phyloP scores from a whole-genome alignment of 2,113 vertebrate species.

The Macrotis lagotis region DNA sequence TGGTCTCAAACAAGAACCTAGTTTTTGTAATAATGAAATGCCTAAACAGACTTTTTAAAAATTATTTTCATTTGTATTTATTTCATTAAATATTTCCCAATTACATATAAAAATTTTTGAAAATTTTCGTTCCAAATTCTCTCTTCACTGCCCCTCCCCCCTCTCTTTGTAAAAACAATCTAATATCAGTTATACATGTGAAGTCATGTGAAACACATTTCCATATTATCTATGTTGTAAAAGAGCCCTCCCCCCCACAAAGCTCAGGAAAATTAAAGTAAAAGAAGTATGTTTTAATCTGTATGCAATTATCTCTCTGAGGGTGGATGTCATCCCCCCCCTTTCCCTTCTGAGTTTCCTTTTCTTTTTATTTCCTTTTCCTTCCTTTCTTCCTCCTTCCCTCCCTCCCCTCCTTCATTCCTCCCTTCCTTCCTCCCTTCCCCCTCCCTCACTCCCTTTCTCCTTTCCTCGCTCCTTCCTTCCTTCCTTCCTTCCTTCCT shows the following conservation, averaged over 20 bases:
- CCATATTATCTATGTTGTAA: neutral
- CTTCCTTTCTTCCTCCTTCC: too few species aligned
- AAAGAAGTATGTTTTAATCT: neutral
- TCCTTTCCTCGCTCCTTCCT: too few species aligned
- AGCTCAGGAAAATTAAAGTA: neutral
- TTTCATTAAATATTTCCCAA: neutral
- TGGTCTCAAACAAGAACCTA: neutral
- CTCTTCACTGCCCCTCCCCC: neutral
- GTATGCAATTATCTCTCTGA: too few species aligned
- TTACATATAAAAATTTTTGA: neutral
- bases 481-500: too few species aligned
- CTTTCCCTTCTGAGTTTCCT: too few species aligned
- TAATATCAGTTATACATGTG: neutral
- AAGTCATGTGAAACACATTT: neutral
- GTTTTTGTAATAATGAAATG: neutral
- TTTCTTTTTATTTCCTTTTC: too few species aligned
- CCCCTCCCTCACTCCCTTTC: too few species aligned
- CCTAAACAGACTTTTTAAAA: neutral
- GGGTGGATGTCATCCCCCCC: neutral
- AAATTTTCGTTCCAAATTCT: neutral
- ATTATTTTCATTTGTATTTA: neutral
- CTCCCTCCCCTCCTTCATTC: too few species aligned
- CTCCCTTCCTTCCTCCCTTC: too few species aligned
- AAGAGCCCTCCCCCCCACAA: neutral
- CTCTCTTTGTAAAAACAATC: neutral